These are phyloP conservation scores for Arctia plantaginis DNA, from an alignment of 2,888 invertebrate genomes.

Conservation along the genomic window DNA sequence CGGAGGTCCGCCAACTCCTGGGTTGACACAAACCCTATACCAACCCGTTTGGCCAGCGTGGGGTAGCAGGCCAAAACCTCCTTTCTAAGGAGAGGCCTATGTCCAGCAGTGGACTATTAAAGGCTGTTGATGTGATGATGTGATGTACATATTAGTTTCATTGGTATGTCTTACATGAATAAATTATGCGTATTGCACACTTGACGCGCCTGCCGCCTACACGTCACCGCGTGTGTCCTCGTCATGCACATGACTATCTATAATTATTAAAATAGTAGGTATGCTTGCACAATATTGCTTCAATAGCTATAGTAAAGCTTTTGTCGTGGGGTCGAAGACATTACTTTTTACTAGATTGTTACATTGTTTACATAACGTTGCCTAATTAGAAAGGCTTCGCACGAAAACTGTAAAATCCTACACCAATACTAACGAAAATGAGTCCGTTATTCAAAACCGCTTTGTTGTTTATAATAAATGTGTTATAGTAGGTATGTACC, in stretches of 20 bases:
- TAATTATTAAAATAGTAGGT: slow-evolving; percentile 41
- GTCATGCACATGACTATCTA: slow-evolving; percentile 40
- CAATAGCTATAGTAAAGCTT: slow-evolving; percentile 37
- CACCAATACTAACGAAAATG: slow-evolving; percentile 40
- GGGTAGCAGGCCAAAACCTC: too few relatives aligned
- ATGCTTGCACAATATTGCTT: slow-evolving; percentile 49
- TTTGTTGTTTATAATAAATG: slow-evolving; percentile 49
- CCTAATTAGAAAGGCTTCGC: slow-evolving; percentile 52
- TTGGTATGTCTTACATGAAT: slow-evolving; percentile 41
- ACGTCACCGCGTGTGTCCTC: slow-evolving; percentile 24
- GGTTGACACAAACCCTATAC: too few relatives aligned
- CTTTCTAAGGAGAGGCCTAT: too few relatives aligned
- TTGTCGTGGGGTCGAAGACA: slow-evolving; percentile 46
- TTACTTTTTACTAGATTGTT: slow-evolving; percentile 42
- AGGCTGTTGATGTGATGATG: too few relatives aligned
- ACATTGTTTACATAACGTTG: slow-evolving; percentile 48
- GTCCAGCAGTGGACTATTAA: too few relatives aligned
- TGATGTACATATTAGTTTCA: slow-evolving; percentile 47
- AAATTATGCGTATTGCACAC: slow-evolving; percentile 46
- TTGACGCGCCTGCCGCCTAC: slow-evolving; percentile 48
- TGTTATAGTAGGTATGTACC: slow-evolving; percentile 49
- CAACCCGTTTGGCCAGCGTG: too few relatives aligned
- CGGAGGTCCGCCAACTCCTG: too few relatives aligned
- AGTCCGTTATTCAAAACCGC: slow-evolving; percentile 47
- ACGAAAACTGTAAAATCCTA: slow-evolving; percentile 35